Base-by-base conservation (phyloP, 2,888 invertebrate species). In the Lamproptera curius region DNA sequence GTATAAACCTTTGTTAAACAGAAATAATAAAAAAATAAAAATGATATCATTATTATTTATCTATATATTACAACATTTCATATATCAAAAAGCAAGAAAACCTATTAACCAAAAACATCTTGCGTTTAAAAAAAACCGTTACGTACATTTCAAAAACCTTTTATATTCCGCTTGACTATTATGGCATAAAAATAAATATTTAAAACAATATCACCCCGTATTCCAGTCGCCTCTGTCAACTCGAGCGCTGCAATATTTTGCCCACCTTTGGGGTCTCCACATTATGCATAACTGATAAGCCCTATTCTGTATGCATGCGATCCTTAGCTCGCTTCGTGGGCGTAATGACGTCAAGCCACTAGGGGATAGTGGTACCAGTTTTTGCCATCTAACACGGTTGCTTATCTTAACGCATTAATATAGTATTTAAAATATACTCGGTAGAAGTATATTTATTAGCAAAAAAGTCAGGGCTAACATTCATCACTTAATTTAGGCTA, bases 281-380 rank as follows among this genome's bases (percentile, higher is more conserved):
- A 88, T 86, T 88, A 88, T 88, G 88, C 88, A 88, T 88, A 88
- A 85, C 88, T 76, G 85, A 88, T 87, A 85, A 86, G 86, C 73
- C 63, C 75, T 63, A 87, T 88, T 88, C 76, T 73, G 86, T 88
- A 88, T 88, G 88, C 88, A 88, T 88, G 70, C 83, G 87, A 82
- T 86, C 84, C 86, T 81, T 83, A 79, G 79, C 72, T 64, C 61
- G 44, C 49, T 63, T 63, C 65, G 63, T 67, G 67, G 70, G 67
- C 63, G 65, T 83, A 84, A 84, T 83, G 79, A 80, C 76, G 73
- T 71, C 53, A 47, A 55, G 52, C 59, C 83, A 70, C 80, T 52
- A 52, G 83, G 79, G 85, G 67, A 59, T 72, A 62, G 52, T 48
- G 49, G 43, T 54, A 51, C 23, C 58, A 62, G 61, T 69, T 69